phyloP scores from a whole-genome alignment of 2,113 vertebrate genomes.

The Ursus arctos region DNA sequence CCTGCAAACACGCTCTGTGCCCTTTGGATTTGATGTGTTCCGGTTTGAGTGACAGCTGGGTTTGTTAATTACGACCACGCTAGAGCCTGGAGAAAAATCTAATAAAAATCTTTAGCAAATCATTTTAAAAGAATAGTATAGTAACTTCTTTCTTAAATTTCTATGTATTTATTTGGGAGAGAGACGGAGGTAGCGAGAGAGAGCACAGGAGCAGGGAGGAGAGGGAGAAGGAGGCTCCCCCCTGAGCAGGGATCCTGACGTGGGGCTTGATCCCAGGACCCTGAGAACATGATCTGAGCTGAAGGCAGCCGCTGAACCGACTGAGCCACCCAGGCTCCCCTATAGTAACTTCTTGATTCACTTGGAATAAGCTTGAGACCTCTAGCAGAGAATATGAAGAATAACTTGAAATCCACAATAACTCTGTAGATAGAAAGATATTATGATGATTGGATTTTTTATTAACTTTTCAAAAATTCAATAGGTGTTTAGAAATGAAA shows the following conservation, averaged over 20 bases:
- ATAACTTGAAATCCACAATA: background rate
- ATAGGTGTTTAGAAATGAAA: background rate
- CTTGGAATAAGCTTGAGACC: background rate
- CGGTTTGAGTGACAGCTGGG: slow-evolving; percentile 34
- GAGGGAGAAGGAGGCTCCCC: too few species aligned
- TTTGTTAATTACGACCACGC: slow-evolving; percentile 56
- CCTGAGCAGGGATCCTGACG: too few species aligned
- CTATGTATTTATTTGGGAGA: too few species aligned
- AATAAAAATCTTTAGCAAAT: slow-evolving; percentile 58
- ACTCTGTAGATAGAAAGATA: background rate
- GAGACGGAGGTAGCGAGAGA: too few species aligned
- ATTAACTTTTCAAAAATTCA: slow-evolving; percentile 15
- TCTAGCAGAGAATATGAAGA: background rate
- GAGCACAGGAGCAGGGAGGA: too few species aligned
- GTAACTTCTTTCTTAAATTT: background rate
- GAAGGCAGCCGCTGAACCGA: too few species aligned
- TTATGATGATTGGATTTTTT: background rate
- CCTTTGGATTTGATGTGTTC: slow-evolving; percentile 49
- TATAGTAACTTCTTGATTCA: background rate
- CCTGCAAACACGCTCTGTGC: background rate
- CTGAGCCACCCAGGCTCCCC: too few species aligned
- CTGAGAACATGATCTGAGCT: too few species aligned
- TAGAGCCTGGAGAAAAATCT: background rate
- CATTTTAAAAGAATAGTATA: background rate
- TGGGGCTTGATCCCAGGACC: too few species aligned